Percentiles rank a stretch among this genome's conserved stretches.
phyloP scores from a whole-genome alignment of 2,797 vertebrate species.

The Pseudocheirus occidentalis region DNA sequence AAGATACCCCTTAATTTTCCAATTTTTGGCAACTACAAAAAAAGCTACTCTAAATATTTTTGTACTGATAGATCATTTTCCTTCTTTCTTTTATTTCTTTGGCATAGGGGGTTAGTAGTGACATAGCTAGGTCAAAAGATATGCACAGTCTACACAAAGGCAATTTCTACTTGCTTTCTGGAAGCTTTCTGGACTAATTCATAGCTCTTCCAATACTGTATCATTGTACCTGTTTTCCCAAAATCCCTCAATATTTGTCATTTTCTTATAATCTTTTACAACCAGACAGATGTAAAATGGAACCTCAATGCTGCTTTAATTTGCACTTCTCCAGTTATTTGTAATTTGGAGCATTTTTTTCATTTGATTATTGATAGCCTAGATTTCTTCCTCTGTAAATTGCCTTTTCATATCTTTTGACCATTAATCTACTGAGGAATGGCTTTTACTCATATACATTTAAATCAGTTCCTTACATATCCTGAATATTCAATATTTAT shows the following conservation, averaged over 20 bases:
- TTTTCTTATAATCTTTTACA: not conserved
- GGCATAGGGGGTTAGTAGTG: not conserved
- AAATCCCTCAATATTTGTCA: not conserved
- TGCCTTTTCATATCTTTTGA: no score
- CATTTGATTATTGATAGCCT: not conserved
- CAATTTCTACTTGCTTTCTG: not conserved
- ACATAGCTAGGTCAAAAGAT: not conserved
- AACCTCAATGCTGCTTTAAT: not conserved
- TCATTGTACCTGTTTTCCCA: not conserved
- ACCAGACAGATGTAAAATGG: not conserved
- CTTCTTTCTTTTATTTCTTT: not conserved
- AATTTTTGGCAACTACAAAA: not conserved
- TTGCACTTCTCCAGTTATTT: not conserved
- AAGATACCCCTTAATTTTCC: not conserved
- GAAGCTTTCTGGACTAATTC: not conserved
- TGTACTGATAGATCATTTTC: not conserved
- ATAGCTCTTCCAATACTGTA: not conserved
- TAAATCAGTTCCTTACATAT: not conserved
- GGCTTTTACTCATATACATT: not conserved
- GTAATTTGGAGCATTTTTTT: not conserved
- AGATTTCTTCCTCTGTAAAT: not conserved
- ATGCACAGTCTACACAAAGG: not conserved
- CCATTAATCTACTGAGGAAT: not conserved
- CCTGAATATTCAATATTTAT: not conserved
- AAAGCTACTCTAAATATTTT: not conserved